Evolutionary conservation across 2,797 vertebrate genomes (phyloP), one percentile per base, ranked within the genome.

Genomic region (Numenius phaeopus): DNA sequence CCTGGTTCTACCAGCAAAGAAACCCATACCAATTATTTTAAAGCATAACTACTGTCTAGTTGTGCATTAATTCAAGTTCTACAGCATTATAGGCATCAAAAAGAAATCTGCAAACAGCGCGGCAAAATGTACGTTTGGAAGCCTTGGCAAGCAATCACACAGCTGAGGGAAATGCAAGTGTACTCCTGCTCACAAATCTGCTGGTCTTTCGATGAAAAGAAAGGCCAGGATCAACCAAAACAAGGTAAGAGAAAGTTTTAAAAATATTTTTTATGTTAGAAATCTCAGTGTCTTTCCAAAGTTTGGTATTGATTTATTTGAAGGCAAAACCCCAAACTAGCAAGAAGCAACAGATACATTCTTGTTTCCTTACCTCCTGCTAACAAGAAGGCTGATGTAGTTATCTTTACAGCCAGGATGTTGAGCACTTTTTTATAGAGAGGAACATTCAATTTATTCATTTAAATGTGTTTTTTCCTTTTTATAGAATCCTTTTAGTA

Each of bases 31-130:
- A 89, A 87, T 89, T 89, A 94, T 61, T 96, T 94, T 82, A 40
- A 89, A 89, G 58, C 7, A 37, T 34, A 90, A 79, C 3, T 26
- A 32, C 50, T 39, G n/a, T 52, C 55, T 83, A 52, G 64, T 46
- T 90, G 29, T 67, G 40, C n/a, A 75, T 71, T 81, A 85, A 40
- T 71, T 75, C 44, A 69, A 87, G 46, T 89, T 79, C 67, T 40
- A 62, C 18, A 80, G 75, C 58, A 90, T 85, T 86, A 70, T 0
- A 71, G 21, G 52, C 67, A 96, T 92, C 92, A 82, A 91, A 96
- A 97, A 34, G 70, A 94, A 92, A 94, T 64, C 67, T 77, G 32
- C 66, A 94, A 96, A 80, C 55, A 62, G 46, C 47, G 82, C 44
- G 54, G 91, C 58, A 91, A 94, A 95, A 96, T n/a, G 6, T 32